phyloP scores from a whole-genome alignment of 2,113 vertebrate species.

The Heteronetta atricapilla region DNA sequence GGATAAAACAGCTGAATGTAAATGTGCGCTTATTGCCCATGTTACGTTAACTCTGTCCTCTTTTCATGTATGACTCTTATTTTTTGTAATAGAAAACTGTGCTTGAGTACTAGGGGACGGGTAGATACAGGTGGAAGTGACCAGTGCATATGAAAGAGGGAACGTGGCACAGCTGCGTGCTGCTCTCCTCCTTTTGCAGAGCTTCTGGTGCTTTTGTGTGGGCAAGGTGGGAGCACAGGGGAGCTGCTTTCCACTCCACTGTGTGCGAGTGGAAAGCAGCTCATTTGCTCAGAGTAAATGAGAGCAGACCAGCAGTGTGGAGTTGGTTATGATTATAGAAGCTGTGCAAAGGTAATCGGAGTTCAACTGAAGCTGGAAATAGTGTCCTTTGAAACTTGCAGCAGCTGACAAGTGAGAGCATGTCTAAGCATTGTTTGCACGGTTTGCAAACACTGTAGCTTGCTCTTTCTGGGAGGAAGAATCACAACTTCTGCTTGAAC shows the following conservation, averaged over 20 bases:
- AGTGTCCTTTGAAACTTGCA: not conserved
- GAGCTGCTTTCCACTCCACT: not conserved
- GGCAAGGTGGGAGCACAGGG: not conserved
- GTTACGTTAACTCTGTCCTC: not conserved
- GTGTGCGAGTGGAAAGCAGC: too few relatives aligned
- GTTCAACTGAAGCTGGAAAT: not conserved
- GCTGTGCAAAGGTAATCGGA: not conserved
- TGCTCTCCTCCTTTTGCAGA: not conserved
- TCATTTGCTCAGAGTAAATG: not conserved
- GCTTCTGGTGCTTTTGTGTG: fast-evolving
- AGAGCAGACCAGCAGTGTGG: not conserved
- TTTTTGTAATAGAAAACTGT: not conserved
- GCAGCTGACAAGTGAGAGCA: not conserved
- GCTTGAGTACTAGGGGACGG: not conserved
- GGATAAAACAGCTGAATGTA: not conserved
- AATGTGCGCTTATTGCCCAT: not conserved
- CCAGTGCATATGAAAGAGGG: not conserved
- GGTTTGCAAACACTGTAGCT: not conserved
- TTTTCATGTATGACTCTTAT: not conserved
- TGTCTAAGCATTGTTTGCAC: not conserved
- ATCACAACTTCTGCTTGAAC: not conserved
- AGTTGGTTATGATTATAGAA: not conserved
- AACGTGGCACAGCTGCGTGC: not conserved
- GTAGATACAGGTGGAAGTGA: not conserved
- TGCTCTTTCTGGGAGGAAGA: not conserved